Base-by-base conservation (phyloP, 2,113 vertebrate species). In the Neogobius melanostomus region DNA sequence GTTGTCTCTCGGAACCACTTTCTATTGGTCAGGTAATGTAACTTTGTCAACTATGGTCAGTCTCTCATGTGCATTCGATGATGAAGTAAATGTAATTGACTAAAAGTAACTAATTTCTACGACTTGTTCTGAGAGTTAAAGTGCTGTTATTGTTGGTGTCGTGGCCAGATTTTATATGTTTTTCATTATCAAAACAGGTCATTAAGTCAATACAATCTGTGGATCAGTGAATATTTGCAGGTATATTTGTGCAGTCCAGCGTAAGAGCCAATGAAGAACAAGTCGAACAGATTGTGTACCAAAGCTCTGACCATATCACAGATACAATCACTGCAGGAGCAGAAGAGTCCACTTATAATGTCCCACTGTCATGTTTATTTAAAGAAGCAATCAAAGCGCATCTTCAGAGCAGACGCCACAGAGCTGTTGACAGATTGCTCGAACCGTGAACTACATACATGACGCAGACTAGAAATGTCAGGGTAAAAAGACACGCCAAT, bases 341-440 rank as follows among this genome's bases (percentile, higher is more conserved):
- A 42, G 57, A 36, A 36, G 42, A 45, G 43, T 10, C 14, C 42
- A 44, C 42, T 61, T 61, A 4, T 45, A 45, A 61, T 61, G 28
- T 59, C 10, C 42, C 42, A n/a, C 59, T 61, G 59, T 10, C 42
- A 5, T 61, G 59, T 44, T 61, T 61, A 61, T 61, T 61, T 61
- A 61, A 61, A 61, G 42, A 61, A 61, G 59, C 42, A 44, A 61
- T 61, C 42, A 45, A 45, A 61, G 15, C n/a, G 36, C 43, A 42
- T 61, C 59, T 61, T 61, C 59, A 61, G n/a, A 61, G 56, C 28
- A 42, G 28, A 28, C 56, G 28, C 56, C 28, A 15, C 42, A 44
- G 59, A 45, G 11, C 59, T 61, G 59, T 61, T 61, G 42, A 61
- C 59, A 61, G 59, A 61, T 44, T 43, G 8, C 42, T 61, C 5